Base-by-base conservation (phyloP, 2,888 invertebrate genomes). In the Hydroisotoma schaefferi region DNA sequence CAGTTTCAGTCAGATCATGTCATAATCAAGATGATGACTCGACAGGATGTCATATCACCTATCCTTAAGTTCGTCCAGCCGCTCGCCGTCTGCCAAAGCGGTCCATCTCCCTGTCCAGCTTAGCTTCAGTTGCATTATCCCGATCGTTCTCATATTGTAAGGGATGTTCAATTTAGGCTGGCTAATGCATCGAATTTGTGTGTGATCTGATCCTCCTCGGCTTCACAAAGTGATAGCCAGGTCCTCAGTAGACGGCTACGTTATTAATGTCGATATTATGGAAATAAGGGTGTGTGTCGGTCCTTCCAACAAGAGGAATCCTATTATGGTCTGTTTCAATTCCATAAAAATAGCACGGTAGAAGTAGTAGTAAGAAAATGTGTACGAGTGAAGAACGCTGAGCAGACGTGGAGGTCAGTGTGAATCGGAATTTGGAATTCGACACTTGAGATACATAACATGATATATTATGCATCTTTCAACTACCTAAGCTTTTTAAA, bases 241-340 rank as follows among this genome's bases (percentile, higher is more conserved):
- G 43, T 58, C 33, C 49, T 49, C 37, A 52, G 60, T 60, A 57
- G 64, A 55, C n/a, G n/a, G n/a, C n/a, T n/a, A n/a, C 40, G 64
- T 68, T 70, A 68, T 68, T 70, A 68, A 70, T 70, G 68, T 60
- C 40, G 55, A 61, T 67, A 67, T 68, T 70, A 70, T 70, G 68
- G 61, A 67, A 70, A 70, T 70, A 37, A 67, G 65, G 55, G 52
- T 61, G 61, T 44, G 52, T 29, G 46, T 55, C 29, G n/a, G 33
- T 15, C 37, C 44, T 48, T 20, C 47, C 55, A 51, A 38, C 26
- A 37, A 56, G 29, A 64, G 51, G 52, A 65, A 65, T 65, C 65
- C 65, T 54, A 65, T 65, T 65, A 52, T 23, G 49, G 49, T 18
- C 28, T 28, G 49, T 28, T 26, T 27, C 46, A 40, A 40, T 40